Evolutionary conservation across 2,797 vertebrate species (phyloP).

Genomic region (Poeciliopsis turneri): DNA sequence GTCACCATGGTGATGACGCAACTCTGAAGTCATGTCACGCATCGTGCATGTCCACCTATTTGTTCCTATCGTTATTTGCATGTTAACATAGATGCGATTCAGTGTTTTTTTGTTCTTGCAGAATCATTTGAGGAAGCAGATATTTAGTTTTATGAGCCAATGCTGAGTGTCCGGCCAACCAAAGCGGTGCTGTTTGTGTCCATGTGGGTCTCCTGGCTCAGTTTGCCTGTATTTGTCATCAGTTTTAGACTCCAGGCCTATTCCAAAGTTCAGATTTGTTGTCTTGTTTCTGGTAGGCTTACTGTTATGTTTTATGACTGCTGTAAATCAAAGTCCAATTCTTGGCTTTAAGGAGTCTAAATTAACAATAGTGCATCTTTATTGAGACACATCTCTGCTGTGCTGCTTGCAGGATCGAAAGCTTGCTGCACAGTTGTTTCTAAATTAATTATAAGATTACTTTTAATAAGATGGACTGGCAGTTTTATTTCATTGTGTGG

Average conservation of each 20-base stretch:
- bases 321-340: constrained; percentile 6
- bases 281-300: constrained; percentile 3
- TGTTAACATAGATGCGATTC: neutral
- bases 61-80: neutral
- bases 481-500: neutral
- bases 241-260: neutral
- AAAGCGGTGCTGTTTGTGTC: constrained; percentile 34
- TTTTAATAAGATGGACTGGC: neutral
- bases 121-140: constrained; percentile 47
- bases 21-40: neutral
- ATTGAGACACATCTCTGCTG: neutral
- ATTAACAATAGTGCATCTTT: constrained; percentile 16
- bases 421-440: neutral
- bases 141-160: constrained; percentile 43
- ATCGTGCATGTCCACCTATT: no score
- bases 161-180: constrained; percentile 38
- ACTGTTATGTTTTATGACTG: neutral
- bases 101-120: neutral
- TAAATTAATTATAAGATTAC: neutral
- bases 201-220: constrained; percentile 14
- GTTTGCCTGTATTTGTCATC: constrained; percentile 5
- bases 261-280: neutral
- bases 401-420: neutral
- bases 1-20: constrained; percentile 50
- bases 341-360: neutral